phyloP scores from a whole-genome alignment of 2,797 vertebrate species.

The Arrhamphus sclerolepis region DNA sequence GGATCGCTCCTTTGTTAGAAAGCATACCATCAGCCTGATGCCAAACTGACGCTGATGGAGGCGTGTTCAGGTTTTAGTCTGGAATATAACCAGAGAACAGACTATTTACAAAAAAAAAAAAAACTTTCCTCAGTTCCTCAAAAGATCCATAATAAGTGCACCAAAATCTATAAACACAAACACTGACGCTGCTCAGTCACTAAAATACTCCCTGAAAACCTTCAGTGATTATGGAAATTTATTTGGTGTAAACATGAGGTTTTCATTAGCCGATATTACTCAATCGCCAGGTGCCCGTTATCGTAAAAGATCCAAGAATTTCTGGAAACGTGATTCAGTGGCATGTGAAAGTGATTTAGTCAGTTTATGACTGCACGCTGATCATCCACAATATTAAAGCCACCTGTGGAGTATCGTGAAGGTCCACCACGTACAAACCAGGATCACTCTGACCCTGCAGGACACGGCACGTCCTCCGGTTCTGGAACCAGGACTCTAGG shows the following conservation, averaged over 20 bases:
- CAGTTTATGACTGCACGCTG: not conserved
- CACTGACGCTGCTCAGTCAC: not conserved
- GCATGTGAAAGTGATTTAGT: slow-evolving; percentile 4
- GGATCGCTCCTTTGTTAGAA: slow-evolving; percentile 18
- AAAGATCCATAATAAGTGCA: too few species aligned
- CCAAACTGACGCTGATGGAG: not conserved
- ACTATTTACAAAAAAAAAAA: too few species aligned
- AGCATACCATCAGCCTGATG: not conserved
- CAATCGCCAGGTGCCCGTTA: not conserved
- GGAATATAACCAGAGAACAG: too few species aligned
- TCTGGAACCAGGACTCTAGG: not conserved
- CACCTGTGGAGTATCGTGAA: not conserved
- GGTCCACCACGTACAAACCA: not conserved
- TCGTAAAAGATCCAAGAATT: not conserved
- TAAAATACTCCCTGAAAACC: not conserved
- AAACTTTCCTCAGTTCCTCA: too few species aligned
- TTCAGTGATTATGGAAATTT: not conserved
- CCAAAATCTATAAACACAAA: not conserved
- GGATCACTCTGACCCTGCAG: not conserved
- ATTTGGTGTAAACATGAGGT: not conserved
- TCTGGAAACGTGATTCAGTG: slow-evolving; percentile 18
- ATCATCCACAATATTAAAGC: slow-evolving; percentile 5
- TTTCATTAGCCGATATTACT: not conserved
- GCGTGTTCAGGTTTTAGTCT: too few species aligned
- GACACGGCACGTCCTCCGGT: not conserved